Percentiles rank a stretch among this genome's conserved stretches.
phyloP scores from a whole-genome alignment of 2,888 invertebrate species.

The Koerneria pararmatus region DNA sequence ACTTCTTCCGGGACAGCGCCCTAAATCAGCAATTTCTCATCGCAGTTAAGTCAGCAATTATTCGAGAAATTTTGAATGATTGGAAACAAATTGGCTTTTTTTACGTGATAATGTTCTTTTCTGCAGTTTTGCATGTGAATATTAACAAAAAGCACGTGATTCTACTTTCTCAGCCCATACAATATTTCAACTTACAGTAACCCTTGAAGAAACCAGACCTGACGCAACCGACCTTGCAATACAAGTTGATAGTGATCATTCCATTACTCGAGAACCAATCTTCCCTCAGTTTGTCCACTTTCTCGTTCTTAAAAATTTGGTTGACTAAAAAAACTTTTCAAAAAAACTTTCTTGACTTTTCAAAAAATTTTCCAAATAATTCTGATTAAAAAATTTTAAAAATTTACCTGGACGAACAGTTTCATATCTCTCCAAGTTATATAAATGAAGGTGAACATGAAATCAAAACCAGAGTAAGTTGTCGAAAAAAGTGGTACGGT shows the following conservation, averaged over 20 bases:
- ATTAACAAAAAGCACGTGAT: constrained; percentile 1
- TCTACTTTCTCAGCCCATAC: background rate
- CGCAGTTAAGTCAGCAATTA: too few species aligned
- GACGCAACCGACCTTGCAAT: constrained; percentile 39
- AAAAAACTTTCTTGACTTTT: too few species aligned
- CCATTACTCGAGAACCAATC: constrained; percentile 56
- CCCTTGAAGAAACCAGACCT: background rate
- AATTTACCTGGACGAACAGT: too few species aligned
- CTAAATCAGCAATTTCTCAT: constrained; percentile 62
- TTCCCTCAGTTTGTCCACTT: constrained; percentile 51
- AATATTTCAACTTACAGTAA: background rate
- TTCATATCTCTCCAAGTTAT: too few species aligned
- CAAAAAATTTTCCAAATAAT: background rate
- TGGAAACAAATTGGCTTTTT: background rate
- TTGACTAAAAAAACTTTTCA: background rate
- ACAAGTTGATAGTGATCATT: constrained; percentile 49
- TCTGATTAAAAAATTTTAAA: background rate
- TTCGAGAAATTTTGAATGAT: background rate
- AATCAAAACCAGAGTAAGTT: too few species aligned
- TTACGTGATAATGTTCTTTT: background rate
- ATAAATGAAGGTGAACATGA: background rate
- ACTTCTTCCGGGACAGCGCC: constrained; percentile 77
- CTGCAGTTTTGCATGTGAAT: background rate
- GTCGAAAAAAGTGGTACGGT: too few species aligned
- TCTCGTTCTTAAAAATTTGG: constrained; percentile 44